Conservation (phyloP, 92 coral and sea anemone genomes). For the Bergia puertoricense region DNA sequence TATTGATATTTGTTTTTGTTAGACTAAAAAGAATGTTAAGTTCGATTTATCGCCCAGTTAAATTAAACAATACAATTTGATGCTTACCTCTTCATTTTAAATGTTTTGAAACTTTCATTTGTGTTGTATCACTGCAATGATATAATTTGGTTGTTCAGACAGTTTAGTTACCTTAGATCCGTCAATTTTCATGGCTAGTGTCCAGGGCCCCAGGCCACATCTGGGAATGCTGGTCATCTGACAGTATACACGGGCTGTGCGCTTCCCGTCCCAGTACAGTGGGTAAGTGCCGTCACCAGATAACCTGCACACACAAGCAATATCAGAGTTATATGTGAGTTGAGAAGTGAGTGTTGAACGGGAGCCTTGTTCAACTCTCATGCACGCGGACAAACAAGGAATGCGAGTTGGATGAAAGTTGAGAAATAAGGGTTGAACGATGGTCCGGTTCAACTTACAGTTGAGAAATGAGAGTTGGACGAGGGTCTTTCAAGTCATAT, state of each 20-base stretch:
- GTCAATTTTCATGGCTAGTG: conserved; percentile 46
- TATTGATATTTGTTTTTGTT: too few species aligned
- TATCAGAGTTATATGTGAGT: background rate
- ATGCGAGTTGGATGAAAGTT: too few species aligned
- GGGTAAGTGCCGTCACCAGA: conserved; percentile 35
- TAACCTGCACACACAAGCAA: background rate
- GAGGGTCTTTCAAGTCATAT: too few species aligned
- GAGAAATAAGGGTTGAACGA: too few species aligned
- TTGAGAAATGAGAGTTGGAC: too few species aligned
- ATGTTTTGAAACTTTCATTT: too few species aligned
- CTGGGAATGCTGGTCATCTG: conserved; percentile 25
- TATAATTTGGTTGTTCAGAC: background rate
- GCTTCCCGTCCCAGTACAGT: conserved; percentile 29
- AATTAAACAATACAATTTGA: background rate
- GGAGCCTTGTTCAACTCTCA: too few species aligned
- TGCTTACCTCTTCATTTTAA: background rate
- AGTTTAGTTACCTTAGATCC: conserved; percentile 25
- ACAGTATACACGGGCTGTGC: conserved; percentile 34
- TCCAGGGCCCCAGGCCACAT: conserved; percentile 52
- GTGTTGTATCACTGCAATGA: background rate
- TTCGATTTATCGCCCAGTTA: too few species aligned
- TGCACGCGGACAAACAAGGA: too few species aligned
- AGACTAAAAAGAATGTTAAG: too few species aligned
- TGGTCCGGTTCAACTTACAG: too few species aligned
- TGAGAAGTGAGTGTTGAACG: too few species aligned